phyloP scores from a whole-genome alignment of 2,113 vertebrate genomes.

The Dromiciops gliroides region DNA sequence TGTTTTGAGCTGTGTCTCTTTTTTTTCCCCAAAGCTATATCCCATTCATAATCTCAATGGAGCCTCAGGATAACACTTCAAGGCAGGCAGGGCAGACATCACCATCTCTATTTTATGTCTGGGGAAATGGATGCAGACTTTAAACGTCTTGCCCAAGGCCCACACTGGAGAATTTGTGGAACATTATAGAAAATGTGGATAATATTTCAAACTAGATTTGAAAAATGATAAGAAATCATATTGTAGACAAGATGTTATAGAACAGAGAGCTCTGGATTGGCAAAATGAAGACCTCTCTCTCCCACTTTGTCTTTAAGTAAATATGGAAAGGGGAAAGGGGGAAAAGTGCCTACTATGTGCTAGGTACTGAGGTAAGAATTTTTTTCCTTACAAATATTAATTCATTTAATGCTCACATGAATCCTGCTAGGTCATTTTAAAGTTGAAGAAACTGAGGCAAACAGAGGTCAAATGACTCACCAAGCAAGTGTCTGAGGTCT shows the following conservation, averaged over 20 bases:
- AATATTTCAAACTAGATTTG: background rate
- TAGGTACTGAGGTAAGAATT: background rate
- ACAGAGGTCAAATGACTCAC: background rate
- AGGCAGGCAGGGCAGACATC: background rate
- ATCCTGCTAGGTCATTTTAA: background rate
- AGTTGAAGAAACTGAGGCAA: background rate
- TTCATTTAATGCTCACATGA: background rate
- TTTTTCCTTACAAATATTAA: background rate
- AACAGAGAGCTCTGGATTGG: background rate
- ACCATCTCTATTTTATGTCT: background rate
- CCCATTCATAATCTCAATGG: background rate
- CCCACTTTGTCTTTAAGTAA: background rate
- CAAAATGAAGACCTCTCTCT: background rate
- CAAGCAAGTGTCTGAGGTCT: background rate
- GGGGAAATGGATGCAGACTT: background rate
- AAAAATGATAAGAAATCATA: background rate
- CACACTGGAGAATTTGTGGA: background rate
- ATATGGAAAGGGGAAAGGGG: background rate
- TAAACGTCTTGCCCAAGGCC: background rate
- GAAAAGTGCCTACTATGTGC: background rate
- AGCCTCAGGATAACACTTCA: background rate
- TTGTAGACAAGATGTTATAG: background rate
- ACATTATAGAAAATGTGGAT: background rate
- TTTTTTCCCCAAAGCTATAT: background rate
- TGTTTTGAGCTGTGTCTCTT: background rate